These are phyloP conservation scores for Fragum sueziense DNA, from an alignment of 2,888 invertebrate species.

Conservation along the genomic window DNA sequence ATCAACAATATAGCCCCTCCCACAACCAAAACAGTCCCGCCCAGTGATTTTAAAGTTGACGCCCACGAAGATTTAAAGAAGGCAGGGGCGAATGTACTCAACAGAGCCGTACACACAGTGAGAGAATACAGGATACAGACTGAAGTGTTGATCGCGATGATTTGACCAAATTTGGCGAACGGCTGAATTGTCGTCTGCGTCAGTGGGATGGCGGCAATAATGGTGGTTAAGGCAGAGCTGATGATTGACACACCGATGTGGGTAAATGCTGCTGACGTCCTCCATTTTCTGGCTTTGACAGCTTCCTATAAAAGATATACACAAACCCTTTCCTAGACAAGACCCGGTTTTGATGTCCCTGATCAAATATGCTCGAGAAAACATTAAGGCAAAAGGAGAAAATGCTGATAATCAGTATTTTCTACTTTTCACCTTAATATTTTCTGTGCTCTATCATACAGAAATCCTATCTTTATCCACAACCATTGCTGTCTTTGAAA, in stretches of 20 bases:
- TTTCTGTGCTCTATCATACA: too few relatives aligned
- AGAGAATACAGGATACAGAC: conserved; percentile 77
- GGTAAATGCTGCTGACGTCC: conserved; percentile 73
- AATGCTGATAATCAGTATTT: too few relatives aligned
- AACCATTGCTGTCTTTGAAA: too few relatives aligned
- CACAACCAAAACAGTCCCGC: conserved; percentile 59
- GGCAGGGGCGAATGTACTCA: conserved; percentile 74
- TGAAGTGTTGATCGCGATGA: conserved; percentile 79
- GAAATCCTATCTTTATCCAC: too few relatives aligned
- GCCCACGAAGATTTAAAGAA: conserved; percentile 65
- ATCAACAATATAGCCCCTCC: conserved; percentile 65
- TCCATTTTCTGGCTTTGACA: conserved; percentile 68
- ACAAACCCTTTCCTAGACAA: too few relatives aligned
- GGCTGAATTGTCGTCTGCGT: conserved; percentile 79
- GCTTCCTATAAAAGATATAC: conserved; percentile 62
- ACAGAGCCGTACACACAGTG: conserved; percentile 75
- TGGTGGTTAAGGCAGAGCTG: conserved; percentile 78
- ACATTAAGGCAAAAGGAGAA: too few relatives aligned
- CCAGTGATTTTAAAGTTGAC: conserved; percentile 63
- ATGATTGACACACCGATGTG: conserved; percentile 79
- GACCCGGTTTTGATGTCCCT: too few relatives aligned
- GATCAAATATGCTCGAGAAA: too few relatives aligned
- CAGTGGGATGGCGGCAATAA: conserved; percentile 78
- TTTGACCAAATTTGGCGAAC: conserved; percentile 79
- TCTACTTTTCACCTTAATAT: too few relatives aligned